A percentile compares a stretch with the other conserved stretches of the same genome.
Conservation (phyloP, 2,797 vertebrate species). For the Parauchenoglanis punctatus region DNA sequence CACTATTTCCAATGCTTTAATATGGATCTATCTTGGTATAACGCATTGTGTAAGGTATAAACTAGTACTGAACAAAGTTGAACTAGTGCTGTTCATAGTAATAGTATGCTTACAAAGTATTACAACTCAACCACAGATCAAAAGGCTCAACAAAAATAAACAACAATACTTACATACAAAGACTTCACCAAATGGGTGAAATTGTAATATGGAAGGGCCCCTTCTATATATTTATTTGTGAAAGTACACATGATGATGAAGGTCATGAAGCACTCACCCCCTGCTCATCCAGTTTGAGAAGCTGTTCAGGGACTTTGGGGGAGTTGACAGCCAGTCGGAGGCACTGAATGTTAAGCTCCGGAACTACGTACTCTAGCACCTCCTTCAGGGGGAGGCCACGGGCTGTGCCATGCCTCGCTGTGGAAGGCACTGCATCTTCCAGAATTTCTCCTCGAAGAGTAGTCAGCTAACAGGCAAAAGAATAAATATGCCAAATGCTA, state of each 20-base stretch:
- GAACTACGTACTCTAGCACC: slow-evolving; percentile 93
- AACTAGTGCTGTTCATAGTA: background rate
- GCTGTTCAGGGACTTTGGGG: slow-evolving; percentile 90
- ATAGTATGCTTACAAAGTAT: background rate
- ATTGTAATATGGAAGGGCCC: background rate
- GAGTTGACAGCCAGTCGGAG: slow-evolving; percentile 88
- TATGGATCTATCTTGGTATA: background rate
- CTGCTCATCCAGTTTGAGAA: slow-evolving; percentile 95
- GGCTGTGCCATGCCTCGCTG: slow-evolving; percentile 89
- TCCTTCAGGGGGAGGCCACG: slow-evolving; percentile 95
- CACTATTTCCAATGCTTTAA: too few relatives aligned
- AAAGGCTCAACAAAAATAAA: background rate
- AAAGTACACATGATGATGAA: background rate
- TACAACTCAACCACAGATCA: background rate
- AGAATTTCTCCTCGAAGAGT: slow-evolving; percentile 93
- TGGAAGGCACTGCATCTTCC: slow-evolving; percentile 95
- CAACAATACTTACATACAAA: too few relatives aligned
- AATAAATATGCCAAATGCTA: slow-evolving; percentile 1
- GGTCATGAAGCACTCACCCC: slow-evolving; percentile 81
- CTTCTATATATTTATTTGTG: background rate
- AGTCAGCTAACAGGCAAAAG: slow-evolving; percentile 77
- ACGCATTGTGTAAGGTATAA: background rate
- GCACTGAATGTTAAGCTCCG: slow-evolving; percentile 91
- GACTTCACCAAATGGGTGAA: background rate
- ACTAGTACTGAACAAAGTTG: background rate